A percentile compares a stretch with the other conserved stretches of the same genome.
These are phyloP conservation scores for Larimichthys polyactis DNA, from an alignment of 2,113 vertebrate genomes.

Conservation along the genomic window DNA sequence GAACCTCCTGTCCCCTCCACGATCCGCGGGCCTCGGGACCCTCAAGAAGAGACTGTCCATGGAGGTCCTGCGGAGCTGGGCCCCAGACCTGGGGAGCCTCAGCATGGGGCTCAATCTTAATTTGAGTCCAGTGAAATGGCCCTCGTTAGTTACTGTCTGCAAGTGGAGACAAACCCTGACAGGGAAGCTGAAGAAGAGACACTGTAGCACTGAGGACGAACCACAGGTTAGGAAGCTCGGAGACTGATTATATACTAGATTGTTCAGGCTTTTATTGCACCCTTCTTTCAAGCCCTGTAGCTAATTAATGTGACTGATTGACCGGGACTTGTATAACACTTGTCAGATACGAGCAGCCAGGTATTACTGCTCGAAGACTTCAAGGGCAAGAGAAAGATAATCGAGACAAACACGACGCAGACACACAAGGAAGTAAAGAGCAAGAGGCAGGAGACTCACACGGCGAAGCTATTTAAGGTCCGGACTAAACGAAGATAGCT, in stretches of 20 bases:
- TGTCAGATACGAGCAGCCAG: not conserved
- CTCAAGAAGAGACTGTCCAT: conserved; percentile 78
- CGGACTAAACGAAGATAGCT: not conserved
- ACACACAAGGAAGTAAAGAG: not conserved
- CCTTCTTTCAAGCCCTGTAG: not conserved
- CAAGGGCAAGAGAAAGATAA: not conserved
- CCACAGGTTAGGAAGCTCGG: conserved; percentile 77
- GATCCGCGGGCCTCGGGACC: conserved; percentile 19
- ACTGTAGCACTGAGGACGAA: conserved; percentile 61
- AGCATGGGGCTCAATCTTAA: conserved; percentile 60
- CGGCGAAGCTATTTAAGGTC: conserved; percentile 1
- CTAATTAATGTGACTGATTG: not conserved
- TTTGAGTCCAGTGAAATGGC: conserved; percentile 75
- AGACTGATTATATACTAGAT: not conserved
- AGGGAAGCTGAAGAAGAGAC: conserved; percentile 79
- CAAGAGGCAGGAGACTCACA: conserved; percentile 1
- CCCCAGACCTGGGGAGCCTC: conserved; percentile 66
- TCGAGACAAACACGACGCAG: not conserved
- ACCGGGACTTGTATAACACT: not conserved
- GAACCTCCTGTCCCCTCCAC: conserved; percentile 59
- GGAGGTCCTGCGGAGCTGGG: conserved; percentile 69
- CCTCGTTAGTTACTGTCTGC: conserved; percentile 79
- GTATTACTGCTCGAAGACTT: not conserved
- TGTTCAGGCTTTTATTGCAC: not conserved
- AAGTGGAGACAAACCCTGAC: conserved; percentile 81